phyloP scores from a whole-genome alignment of 2,888 invertebrate species.

The Shargacucullia verbasci region DNA sequence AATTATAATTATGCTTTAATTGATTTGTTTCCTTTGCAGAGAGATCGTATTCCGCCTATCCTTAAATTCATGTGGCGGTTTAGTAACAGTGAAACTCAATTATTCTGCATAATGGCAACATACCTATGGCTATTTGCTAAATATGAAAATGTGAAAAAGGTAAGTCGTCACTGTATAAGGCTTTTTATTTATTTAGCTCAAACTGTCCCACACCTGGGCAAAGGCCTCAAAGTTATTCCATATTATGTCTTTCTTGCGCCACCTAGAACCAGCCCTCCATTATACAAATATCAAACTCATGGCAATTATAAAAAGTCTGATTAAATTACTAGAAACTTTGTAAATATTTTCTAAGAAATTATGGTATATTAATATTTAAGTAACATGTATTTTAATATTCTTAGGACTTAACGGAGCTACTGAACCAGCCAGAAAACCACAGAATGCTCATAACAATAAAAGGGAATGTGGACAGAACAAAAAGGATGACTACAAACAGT shows the following conservation, averaged over 20 bases:
- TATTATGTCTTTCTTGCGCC: no score
- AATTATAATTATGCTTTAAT: no score
- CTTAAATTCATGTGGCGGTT: constrained; percentile 91
- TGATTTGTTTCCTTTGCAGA: constrained; percentile 70
- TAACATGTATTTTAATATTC: constrained; percentile 28
- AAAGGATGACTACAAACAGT: constrained; percentile 73
- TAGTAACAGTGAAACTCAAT: constrained; percentile 90
- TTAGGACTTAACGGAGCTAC: constrained; percentile 78
- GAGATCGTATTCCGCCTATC: constrained; percentile 89
- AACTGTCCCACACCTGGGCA: no score
- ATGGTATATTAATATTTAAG: no score
- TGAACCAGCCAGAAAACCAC: constrained; percentile 77
- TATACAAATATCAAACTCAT: no score
- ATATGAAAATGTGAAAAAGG: constrained; percentile 81
- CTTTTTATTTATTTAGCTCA: no score
- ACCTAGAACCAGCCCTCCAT: no score
- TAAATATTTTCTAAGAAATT: no score
- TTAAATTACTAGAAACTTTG: no score
- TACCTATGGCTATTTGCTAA: constrained; percentile 91
- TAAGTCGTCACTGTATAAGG: no score
- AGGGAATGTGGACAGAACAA: constrained; percentile 73
- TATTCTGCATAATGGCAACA: constrained; percentile 91
- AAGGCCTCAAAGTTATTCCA: no score
- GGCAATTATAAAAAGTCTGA: no score
- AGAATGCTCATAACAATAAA: constrained; percentile 78